Evolutionary conservation across 2,113 vertebrate genomes (phyloP).

Genomic region (Triplophysa rosa): DNA sequence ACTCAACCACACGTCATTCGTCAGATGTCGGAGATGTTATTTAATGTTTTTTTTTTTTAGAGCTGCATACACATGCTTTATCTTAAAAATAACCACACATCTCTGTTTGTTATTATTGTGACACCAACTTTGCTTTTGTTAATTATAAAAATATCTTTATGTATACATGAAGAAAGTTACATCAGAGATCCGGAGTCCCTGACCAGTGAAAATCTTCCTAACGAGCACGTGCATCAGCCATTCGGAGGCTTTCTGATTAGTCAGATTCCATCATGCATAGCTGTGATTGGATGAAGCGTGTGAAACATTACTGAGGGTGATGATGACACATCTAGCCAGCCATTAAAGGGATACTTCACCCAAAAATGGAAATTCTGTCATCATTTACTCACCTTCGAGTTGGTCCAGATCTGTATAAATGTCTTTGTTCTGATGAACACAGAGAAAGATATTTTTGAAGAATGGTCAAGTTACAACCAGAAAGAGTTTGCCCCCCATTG

Average conservation of each 20-base stretch:
- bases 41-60: not conserved
- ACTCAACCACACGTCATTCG: not conserved
- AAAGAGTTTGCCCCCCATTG: too few relatives aligned
- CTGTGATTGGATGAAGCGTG: not conserved
- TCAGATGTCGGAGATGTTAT: conserved; percentile 3
- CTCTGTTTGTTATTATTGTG: not conserved
- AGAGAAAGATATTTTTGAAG: too few relatives aligned
- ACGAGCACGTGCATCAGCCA: too few relatives aligned
- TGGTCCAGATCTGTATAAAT: too few relatives aligned
- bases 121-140: not conserved
- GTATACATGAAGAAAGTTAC: not conserved
- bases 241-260: not conserved
- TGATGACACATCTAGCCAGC: not conserved
- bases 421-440: too few relatives aligned
- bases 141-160: not conserved
- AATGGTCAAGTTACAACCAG: too few relatives aligned
- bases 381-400: too few relatives aligned
- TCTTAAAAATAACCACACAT: not conserved
- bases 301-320: not conserved
- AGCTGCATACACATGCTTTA: not conserved
- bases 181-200: not conserved
- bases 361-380: too few relatives aligned
- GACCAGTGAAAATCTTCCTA: not conserved
- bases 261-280: conserved; percentile 10
- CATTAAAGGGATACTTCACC: too few relatives aligned